Base-by-base conservation (phyloP, 2,113 vertebrate genomes). In the Xenopus laevis region DNA sequence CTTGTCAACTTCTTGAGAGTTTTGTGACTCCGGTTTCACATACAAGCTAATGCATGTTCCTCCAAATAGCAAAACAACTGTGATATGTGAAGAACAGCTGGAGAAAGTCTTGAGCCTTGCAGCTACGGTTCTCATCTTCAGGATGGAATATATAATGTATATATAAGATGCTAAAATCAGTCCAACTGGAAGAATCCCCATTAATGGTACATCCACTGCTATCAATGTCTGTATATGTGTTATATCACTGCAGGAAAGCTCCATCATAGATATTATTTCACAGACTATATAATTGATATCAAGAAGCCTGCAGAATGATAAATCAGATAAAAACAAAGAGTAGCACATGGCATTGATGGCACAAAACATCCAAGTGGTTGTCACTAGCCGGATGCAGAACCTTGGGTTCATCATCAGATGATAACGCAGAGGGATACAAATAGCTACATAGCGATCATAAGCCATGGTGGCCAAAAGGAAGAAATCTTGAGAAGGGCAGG, bases 321-420 rank as follows among this genome's bases (percentile, higher is more conserved):
- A 61, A 12, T 10, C 12, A 21, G 59, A 63, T 23, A 15, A 9
- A 10, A 63, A 4, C 8, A 15, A 10, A 33, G 61, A 12, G 33
- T 33, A 23, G 12, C 27, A 33, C 30, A 33, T 4, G 3, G 3
- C 30, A 33, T 33, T 33, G 30, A 6, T 33, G 30, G 6, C 30
- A 33, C 30, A 33, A 6, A 33, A 33, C 3, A 33, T 33, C 30
- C 30, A 33, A 33, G 30, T 4, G 3, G 6, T 33, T 33, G 30
- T 6, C 30, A 33, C 6, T 33, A 33, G 6, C 30, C 3, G 30
- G 30, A 33, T 33, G 30, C 30, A 33, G 30, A 33, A 33, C 30
- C 30, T 33, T 33, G 30, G 30, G 30, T 33, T 67, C 72, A 74
- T 74, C 50, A 74, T 74, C 16, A 64, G 50, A 10, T 67, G 67